Base-by-base conservation (phyloP, 1,140 invertebrate species). In the Battus philenor region DNA sequence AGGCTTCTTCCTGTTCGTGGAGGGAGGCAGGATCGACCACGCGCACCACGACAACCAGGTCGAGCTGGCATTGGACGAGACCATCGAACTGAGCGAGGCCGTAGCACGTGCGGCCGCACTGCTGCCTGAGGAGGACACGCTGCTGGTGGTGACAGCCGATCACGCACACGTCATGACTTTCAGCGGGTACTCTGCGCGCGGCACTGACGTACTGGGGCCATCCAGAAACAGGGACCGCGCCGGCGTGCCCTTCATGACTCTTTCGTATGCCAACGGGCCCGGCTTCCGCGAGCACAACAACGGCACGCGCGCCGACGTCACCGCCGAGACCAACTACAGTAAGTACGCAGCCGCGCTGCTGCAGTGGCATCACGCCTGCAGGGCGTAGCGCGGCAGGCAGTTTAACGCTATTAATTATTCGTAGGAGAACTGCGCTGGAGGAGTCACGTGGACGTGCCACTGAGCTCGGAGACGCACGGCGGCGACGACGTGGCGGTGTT, bases 1-100 rank as follows among this genome's bases (percentile, higher is more conserved):
- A 30, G 96, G 96, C 15, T 97, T 91, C 77, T 95, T 97, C 68
- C 80, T 97, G 6, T 93, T 97, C 62, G 93, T 97, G 2, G 96
- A 97, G 90, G 95, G 91, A 4, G 92, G 92, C 0, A 90, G 90
- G 44, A 96, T 97, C 17, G 95, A 97, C 68, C 89, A 93, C 39
- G 95, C 91, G 0, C 94, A 96, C 72, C 95, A 97, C 65, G 79
- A 88, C 0, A 93, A 91, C 58, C 87, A 87, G 45, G 93, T 92
- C 1, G 81, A 89, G 36, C 74, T 91, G 16, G 93, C 95, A 0
- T 47, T 79, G 1, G 82, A 89, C 50, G 91, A 92, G 59, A 90
- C 90, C 0, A 72, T 90, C 0, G 88, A 91, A 58, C 75, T 93
- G 46, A 86, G 87, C 1, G 83, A 87, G 45, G 90, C 91, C 0